Conservation (phyloP, 2,113 vertebrate genomes). For the Pollimyrus isidori region DNA sequence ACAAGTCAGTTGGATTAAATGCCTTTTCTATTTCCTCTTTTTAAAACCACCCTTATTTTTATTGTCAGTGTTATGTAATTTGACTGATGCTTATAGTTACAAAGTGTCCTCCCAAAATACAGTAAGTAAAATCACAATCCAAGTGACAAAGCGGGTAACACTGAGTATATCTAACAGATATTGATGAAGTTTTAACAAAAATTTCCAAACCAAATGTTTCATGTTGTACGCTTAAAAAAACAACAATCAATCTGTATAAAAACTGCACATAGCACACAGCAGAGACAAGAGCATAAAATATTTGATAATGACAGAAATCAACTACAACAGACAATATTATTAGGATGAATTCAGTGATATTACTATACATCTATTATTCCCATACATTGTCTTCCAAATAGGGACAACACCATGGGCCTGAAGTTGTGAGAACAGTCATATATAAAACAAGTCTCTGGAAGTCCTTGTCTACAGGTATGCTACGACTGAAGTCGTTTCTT, state of each 20-base stretch:
- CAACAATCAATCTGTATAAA: constrained; percentile 37
- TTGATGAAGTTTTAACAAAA: neutral
- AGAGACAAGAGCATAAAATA: constrained; percentile 50
- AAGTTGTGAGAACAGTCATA: constrained; percentile 42
- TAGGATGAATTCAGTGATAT: constrained; percentile 46
- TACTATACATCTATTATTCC: constrained; percentile 40
- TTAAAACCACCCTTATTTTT: constrained; percentile 6
- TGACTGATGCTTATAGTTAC: neutral
- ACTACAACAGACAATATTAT: constrained; percentile 43
- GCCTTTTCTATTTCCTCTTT: neutral
- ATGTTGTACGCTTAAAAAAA: neutral
- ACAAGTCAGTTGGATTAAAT: neutral
- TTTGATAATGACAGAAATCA: constrained; percentile 41
- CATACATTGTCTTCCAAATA: constrained; percentile 42
- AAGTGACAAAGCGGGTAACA: constrained; percentile 10
- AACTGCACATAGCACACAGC: constrained; percentile 46
- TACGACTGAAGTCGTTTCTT: neutral
- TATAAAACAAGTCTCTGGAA: constrained; percentile 42
- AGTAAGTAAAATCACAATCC: neutral
- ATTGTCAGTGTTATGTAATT: constrained; percentile 2
- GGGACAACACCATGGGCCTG: constrained; percentile 32
- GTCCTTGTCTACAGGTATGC: constrained; percentile 30
- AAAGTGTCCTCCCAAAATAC: neutral
- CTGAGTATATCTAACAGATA: constrained; percentile 8
- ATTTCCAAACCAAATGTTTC: constrained; percentile 32